phyloP scores from a whole-genome alignment of 2,888 invertebrate genomes.

The Hirtodrosophila histrioides region DNA sequence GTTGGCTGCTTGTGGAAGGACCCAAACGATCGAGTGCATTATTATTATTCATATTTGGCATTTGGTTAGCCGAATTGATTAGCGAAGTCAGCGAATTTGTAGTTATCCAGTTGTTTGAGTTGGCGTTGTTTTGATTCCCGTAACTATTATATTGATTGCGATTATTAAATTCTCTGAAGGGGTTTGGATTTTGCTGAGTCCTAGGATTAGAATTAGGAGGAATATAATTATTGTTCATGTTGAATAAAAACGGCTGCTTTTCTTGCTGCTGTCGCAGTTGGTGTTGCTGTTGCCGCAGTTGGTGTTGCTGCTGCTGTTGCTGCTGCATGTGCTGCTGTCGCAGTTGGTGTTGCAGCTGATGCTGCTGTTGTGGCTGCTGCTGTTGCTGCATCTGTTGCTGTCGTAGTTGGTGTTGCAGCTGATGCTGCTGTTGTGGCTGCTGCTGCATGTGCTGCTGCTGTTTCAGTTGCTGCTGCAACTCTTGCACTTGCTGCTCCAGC shows the following conservation, averaged over 20 bases:
- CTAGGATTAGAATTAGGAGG: too few relatives aligned
- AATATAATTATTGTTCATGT: conserved; percentile 11
- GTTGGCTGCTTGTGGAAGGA: not conserved
- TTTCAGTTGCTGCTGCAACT: too few relatives aligned
- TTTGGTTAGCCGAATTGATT: conserved; percentile 18
- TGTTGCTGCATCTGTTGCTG: too few relatives aligned
- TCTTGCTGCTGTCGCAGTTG: too few relatives aligned
- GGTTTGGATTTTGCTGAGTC: not conserved
- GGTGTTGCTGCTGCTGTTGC: too few relatives aligned
- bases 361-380: too few relatives aligned
- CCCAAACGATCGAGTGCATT: conserved; percentile 1
- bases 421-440: conserved; percentile 3
- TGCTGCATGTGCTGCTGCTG: not conserved
- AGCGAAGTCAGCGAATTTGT: conserved; percentile 12
- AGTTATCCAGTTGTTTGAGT: not conserved
- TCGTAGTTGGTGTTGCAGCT: not conserved
- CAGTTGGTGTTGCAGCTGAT: too few relatives aligned
- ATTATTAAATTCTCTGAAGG: not conserved
- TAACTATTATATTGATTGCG: not conserved
- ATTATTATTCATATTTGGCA: not conserved
- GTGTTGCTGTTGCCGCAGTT: too few relatives aligned
- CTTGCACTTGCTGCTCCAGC: too few relatives aligned
- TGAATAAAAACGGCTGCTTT: conserved; percentile 14
- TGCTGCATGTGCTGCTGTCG: too few relatives aligned
- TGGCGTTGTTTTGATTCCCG: not conserved